Evolutionary conservation across 2,113 vertebrate genomes (phyloP).

Genomic region (Panthera tigris): DNA sequence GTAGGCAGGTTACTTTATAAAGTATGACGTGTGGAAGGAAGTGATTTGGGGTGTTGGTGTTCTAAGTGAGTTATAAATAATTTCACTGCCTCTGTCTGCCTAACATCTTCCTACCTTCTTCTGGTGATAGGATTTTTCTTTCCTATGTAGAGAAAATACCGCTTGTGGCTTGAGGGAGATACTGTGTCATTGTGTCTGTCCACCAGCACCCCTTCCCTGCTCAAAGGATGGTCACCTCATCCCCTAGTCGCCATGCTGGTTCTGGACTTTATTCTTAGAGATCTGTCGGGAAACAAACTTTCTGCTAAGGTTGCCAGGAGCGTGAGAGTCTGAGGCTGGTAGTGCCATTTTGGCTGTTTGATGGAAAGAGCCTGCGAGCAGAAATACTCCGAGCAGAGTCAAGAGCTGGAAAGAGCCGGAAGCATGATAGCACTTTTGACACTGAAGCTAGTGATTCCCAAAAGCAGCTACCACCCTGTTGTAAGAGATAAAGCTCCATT

Average conservation of each 20-base stretch:
- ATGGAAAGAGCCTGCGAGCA: not conserved
- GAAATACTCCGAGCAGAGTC: not conserved
- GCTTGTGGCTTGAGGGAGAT: not conserved
- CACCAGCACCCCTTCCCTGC: not conserved
- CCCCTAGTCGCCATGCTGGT: not conserved
- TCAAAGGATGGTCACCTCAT: not conserved
- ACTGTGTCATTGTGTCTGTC: not conserved
- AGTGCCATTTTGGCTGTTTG: not conserved
- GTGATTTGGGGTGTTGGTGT: not conserved
- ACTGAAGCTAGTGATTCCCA: not conserved
- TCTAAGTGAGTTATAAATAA: not conserved
- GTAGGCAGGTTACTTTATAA: not conserved
- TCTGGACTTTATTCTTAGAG: not conserved
- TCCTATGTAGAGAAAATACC: not conserved
- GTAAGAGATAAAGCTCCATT: not conserved
- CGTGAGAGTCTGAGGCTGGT: not conserved
- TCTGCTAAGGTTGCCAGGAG: not conserved
- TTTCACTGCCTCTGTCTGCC: not conserved
- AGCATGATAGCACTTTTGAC: not conserved
- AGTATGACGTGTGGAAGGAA: not conserved
- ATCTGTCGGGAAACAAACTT: not conserved
- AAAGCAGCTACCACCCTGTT: not conserved
- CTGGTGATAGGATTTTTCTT: not conserved
- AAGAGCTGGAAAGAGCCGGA: not conserved
- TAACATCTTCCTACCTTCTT: not conserved